Evolutionary conservation across 2,113 vertebrate species (phyloP).

Genomic region (Aldabrachelys gigantea): DNA sequence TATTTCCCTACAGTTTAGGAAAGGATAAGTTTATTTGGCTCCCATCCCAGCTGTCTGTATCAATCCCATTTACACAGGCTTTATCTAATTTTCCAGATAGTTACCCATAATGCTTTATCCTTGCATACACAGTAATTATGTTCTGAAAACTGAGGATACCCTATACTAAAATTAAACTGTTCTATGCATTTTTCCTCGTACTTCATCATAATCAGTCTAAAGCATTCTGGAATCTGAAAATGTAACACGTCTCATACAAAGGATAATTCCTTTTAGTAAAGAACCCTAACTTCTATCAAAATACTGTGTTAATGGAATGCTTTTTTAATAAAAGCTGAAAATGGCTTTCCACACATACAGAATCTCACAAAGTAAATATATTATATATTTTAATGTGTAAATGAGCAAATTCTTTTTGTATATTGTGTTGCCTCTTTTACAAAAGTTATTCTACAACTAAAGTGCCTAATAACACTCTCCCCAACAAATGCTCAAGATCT

Average conservation of each 20-base stretch:
- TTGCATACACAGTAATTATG: background rate
- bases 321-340: background rate
- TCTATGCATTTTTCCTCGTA: background rate
- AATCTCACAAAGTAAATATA: background rate
- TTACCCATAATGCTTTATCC: conserved; percentile 14
- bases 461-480: background rate
- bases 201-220: background rate
- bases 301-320: background rate
- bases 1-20: conserved; percentile 27
- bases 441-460: background rate
- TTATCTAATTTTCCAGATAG: conserved; percentile 23
- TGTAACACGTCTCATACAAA: background rate
- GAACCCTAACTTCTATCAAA: background rate
- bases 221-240: background rate
- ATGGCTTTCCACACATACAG: fast-evolving
- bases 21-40: background rate
- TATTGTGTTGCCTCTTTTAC: background rate
- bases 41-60: background rate
- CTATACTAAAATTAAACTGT: background rate
- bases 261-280: background rate
- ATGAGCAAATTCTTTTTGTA: background rate
- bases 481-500: background rate
- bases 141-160: background rate
- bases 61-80: background rate
- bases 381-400: background rate